Percentiles rank a stretch among this genome's conserved stretches.
Conservation (phyloP, 2,888 invertebrate genomes). For the Agrenia bidenticulata region DNA sequence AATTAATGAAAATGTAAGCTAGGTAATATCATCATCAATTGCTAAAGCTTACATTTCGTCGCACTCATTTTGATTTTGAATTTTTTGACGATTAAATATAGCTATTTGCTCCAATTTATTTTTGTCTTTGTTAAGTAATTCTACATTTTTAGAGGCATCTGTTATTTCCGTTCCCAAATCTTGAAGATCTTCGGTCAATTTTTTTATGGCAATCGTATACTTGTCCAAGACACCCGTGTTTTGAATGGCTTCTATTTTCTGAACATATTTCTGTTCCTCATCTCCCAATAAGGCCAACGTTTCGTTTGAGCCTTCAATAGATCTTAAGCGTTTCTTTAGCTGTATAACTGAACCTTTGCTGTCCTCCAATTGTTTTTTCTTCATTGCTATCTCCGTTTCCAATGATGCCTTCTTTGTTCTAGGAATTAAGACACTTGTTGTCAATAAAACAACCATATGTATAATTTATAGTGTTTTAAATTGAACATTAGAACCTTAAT, state of each 20-base stretch:
- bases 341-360: constrained; percentile 63
- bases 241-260: constrained; percentile 40
- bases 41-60: constrained; percentile 41
- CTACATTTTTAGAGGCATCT: constrained; percentile 61
- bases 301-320: constrained; percentile 43
- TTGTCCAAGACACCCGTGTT: constrained; percentile 40
- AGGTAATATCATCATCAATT: constrained; percentile 2
- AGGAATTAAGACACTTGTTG: constrained; percentile 1
- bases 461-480: background rate
- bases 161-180: constrained; percentile 66
- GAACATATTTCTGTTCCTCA: constrained; percentile 68
- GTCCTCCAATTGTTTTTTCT: constrained; percentile 62
- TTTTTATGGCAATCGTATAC: constrained; percentile 68
- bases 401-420: constrained; percentile 64
- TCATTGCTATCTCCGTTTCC: constrained; percentile 67
- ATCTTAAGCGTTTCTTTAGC: constrained; percentile 63
- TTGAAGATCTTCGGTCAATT: constrained; percentile 67
- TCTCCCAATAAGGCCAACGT: constrained; percentile 65
- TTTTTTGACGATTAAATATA: constrained; percentile 56
- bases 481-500: constrained; percentile 39
- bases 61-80: constrained; percentile 44
- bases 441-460: background rate
- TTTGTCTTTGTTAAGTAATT: constrained; percentile 68
- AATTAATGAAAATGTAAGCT: constrained; percentile 7
- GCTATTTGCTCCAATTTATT: constrained; percentile 81